Percentiles rank a stretch among this genome's conserved stretches.
Conservation (phyloP, 2,797 vertebrate genomes). For the Gallinago stenura region DNA sequence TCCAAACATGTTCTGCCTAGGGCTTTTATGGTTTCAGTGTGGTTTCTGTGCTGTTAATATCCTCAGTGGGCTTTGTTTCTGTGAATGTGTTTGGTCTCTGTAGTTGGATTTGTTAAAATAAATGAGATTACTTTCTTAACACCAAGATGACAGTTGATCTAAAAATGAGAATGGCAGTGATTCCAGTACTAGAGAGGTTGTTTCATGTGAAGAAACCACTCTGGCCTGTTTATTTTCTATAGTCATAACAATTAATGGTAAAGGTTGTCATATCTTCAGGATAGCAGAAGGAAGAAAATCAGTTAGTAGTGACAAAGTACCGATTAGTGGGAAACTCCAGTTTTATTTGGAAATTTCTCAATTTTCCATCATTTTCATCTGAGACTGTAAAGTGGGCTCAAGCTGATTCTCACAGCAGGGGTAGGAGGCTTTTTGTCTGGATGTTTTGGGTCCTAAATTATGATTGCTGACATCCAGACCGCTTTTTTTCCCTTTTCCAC, state of each 20-base stretch:
- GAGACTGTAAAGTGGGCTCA: not conserved
- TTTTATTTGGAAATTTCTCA: not conserved
- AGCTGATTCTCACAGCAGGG: not conserved
- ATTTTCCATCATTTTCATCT: not conserved
- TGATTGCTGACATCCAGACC: not conserved
- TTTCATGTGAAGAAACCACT: not conserved
- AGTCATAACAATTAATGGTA: not conserved
- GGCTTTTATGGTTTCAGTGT: not conserved
- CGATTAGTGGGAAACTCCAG: not conserved
- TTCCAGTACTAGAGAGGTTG: not conserved
- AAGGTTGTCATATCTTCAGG: not conserved
- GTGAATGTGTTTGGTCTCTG: not conserved
- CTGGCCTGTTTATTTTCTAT: not conserved
- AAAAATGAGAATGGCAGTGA: not conserved
- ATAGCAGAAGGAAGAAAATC: not conserved
- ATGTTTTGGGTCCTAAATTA: not conserved
- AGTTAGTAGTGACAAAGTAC: not conserved
- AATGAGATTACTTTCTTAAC: not conserved
- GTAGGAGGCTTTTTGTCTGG: not conserved
- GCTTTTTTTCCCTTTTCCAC: not conserved
- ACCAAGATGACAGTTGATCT: not conserved
- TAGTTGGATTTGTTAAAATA: not conserved
- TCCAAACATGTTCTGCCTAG: not conserved
- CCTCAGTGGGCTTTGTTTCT: not conserved
- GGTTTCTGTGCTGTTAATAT: constrained; percentile 6